Evolutionary conservation across 2,113 vertebrate species (phyloP).

Genomic region (Tretioscincus oriximinensis): DNA sequence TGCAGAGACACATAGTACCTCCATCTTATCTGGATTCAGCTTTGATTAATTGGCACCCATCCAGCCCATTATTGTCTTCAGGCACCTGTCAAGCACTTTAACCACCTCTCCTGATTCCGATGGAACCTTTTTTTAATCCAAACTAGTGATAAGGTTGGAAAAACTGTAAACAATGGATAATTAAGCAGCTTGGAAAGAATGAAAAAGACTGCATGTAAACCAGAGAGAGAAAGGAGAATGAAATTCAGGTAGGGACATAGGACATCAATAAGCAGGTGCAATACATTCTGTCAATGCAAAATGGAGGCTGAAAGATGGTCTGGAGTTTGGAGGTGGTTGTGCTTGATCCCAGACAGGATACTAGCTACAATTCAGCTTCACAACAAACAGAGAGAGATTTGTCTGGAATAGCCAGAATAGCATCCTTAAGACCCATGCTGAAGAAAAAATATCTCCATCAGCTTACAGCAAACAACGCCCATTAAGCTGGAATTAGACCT

Average conservation of each 20-base stretch:
- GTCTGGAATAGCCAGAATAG: background rate
- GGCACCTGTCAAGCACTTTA: no score
- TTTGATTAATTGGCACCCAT: no score
- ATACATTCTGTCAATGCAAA: slow-evolving; percentile 47
- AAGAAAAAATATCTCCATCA: background rate
- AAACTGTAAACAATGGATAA: slow-evolving; percentile 67
- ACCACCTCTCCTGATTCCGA: no score
- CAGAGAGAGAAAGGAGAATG: background rate
- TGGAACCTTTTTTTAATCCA: no score
- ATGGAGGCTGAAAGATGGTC: slow-evolving; percentile 45
- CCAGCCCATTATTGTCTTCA: no score
- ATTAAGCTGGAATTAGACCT: background rate
- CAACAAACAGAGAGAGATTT: background rate
- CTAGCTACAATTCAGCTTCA: background rate
- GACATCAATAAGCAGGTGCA: slow-evolving; percentile 34
- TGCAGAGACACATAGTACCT: no score
- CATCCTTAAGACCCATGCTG: background rate
- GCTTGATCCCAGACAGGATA: background rate
- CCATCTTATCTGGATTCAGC: no score
- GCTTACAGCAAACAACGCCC: background rate
- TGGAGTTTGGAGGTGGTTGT: slow-evolving; percentile 24
- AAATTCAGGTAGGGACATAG: background rate
- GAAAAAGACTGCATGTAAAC: slow-evolving; percentile 27
- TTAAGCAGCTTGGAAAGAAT: slow-evolving; percentile 59
- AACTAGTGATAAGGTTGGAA: no score